Percentiles rank a stretch among this genome's conserved stretches.
phyloP scores from a whole-genome alignment of 2,113 vertebrate genomes.

The Ptilorrhoa leucosticta region DNA sequence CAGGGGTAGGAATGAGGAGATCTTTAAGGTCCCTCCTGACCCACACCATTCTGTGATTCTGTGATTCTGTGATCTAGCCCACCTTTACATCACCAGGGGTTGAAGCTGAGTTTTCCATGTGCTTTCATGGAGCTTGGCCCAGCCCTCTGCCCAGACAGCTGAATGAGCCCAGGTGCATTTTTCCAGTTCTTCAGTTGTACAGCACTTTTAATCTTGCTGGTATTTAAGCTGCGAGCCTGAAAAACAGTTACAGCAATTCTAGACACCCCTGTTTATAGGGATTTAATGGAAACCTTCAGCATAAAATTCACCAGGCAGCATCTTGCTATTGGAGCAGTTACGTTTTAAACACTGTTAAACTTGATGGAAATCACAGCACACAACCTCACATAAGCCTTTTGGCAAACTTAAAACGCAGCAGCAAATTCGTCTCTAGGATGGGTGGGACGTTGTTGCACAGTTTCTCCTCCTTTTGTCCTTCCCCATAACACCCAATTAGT shows the following conservation, averaged over 20 bases:
- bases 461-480: background rate
- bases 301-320: conserved; percentile 5
- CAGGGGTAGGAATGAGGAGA: background rate
- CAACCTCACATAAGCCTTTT: background rate
- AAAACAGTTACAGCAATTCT: background rate
- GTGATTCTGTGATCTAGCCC: background rate
- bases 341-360: conserved; percentile 12
- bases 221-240: background rate
- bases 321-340: background rate
- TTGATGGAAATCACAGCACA: background rate
- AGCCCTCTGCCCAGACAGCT: background rate
- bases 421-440: background rate
- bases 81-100: background rate
- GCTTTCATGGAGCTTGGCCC: background rate
- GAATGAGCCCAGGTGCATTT: background rate
- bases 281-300: background rate
- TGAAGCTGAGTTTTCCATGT: background rate
- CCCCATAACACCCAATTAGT: fast-evolving
- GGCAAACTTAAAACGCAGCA: fast-evolving
- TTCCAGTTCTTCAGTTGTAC: background rate
- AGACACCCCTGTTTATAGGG: background rate
- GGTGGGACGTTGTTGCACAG: fast-evolving
- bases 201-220: background rate
- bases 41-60: background rate
- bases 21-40: background rate